A percentile compares a stretch with the other conserved stretches of the same genome.
Evolutionary conservation across 2,797 vertebrate species (phyloP).

Genomic region (Acestrorhynchus altus): DNA sequence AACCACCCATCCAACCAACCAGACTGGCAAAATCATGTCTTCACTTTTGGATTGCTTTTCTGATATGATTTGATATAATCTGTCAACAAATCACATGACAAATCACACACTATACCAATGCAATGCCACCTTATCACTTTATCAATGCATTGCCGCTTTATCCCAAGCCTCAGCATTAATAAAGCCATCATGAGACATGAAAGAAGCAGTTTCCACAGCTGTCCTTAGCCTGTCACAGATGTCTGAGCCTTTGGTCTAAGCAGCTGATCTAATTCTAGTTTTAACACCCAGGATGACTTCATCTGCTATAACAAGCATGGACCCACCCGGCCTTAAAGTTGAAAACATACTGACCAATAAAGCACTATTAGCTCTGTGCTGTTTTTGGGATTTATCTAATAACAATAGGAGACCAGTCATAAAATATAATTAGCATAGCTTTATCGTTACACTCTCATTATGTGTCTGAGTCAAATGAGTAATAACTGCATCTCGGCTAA

Average conservation of each 20-base stretch:
- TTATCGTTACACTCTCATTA: background rate
- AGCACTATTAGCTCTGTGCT: constrained; percentile 1
- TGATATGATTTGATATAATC: background rate
- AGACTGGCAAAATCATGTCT: no score
- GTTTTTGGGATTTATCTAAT: background rate
- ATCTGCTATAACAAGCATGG: constrained; percentile 51
- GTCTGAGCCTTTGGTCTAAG: constrained; percentile 43
- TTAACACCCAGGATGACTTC: constrained; percentile 56
- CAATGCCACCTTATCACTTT: constrained; percentile 30
- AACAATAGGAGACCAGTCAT: constrained; percentile 9
- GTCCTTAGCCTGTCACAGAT: constrained; percentile 54
- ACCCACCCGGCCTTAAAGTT: constrained; percentile 26
- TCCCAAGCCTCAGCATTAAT: constrained; percentile 24
- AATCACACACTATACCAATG: background rate
- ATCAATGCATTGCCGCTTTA: constrained; percentile 31
- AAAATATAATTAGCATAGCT: background rate
- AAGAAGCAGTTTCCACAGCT: constrained; percentile 49
- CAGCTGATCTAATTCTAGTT: constrained; percentile 59
- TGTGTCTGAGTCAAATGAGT: background rate
- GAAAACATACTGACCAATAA: constrained; percentile 24
- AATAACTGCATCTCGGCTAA: background rate
- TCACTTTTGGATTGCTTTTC: no score
- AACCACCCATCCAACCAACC: no score
- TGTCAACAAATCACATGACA: background rate
- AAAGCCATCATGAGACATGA: constrained; percentile 47